These are phyloP conservation scores for Baccha elongata DNA, from an alignment of 2,888 invertebrate species.

Conservation along the genomic window DNA sequence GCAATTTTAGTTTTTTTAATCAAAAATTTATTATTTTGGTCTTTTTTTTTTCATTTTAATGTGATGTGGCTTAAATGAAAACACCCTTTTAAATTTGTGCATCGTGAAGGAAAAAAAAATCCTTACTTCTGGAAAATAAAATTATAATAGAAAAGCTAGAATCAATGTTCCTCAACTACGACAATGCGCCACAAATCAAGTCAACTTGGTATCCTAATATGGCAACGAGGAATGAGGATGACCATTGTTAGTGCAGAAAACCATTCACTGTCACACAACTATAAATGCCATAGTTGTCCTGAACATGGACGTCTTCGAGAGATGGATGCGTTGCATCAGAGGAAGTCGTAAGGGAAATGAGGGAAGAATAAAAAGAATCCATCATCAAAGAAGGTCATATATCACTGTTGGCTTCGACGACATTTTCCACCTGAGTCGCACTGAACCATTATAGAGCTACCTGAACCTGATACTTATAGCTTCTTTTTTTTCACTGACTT, in stretches of 20 bases:
- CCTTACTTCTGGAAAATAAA: conserved; percentile 17
- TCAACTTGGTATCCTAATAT: conserved; percentile 56
- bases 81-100: background rate
- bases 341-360: conserved; percentile 19
- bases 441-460: conserved; percentile 42
- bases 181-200: conserved; percentile 71
- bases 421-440: conserved; percentile 66
- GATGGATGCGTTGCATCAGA: conserved; percentile 31
- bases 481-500: conserved; percentile 6
- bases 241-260: conserved; percentile 59
- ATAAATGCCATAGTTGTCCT: conserved; percentile 49
- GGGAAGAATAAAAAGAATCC: conserved; percentile 51
- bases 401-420: conserved; percentile 67
- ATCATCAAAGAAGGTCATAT: conserved; percentile 70
- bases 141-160: conserved; percentile 43
- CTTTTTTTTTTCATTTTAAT: no score
- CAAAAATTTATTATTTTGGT: no score
- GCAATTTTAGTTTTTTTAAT: no score
- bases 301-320: conserved; percentile 7
- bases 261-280: conserved; percentile 63
- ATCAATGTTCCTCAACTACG: conserved; percentile 58
- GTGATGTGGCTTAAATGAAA: no score
- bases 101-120: conserved; percentile 2
- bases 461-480: conserved; percentile 31
- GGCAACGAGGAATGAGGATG: conserved; percentile 45